A percentile compares a stretch with the other conserved stretches of the same genome.
These are phyloP conservation scores for Aspiorhynchus laticeps DNA, from an alignment of 2,113 vertebrate genomes.

Conservation along the genomic window DNA sequence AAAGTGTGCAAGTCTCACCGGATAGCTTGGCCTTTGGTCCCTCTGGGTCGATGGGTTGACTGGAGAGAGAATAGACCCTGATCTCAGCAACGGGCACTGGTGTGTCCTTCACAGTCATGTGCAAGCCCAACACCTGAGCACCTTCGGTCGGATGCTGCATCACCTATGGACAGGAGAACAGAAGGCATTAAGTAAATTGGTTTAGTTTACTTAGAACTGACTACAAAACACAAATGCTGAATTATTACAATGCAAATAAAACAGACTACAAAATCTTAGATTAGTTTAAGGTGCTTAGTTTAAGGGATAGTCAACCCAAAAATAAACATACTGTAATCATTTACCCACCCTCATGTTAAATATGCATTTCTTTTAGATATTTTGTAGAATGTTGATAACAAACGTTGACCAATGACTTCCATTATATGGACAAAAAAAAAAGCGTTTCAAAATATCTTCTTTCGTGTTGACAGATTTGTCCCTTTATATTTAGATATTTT, in stretches of 20 bases:
- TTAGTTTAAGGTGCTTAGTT: not conserved
- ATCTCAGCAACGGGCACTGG: conserved; percentile 87
- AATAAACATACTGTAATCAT: too few species aligned
- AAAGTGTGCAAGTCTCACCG: conserved; percentile 68
- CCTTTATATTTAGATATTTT: not conserved
- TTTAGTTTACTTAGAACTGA: not conserved
- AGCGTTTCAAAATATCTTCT: too few species aligned
- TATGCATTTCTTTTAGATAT: too few species aligned
- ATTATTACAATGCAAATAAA: not conserved
- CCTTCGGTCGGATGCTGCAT: conserved; percentile 93
- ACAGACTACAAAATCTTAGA: not conserved
- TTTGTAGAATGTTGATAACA: too few species aligned
- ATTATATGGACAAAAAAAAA: too few species aligned
- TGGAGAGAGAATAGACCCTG: conserved; percentile 88
- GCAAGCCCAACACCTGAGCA: conserved; percentile 85
- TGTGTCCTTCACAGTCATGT: conserved; percentile 87
- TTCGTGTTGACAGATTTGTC: too few species aligned
- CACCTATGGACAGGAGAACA: conserved; percentile 70
- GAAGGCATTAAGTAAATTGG: not conserved
- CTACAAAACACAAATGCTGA: not conserved
- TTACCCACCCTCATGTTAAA: too few species aligned
- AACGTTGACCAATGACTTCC: too few species aligned
- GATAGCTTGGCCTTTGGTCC: conserved; percentile 88
- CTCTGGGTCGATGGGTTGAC: conserved; percentile 91
- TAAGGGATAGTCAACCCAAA: not conserved